Base-by-base conservation (phyloP, 1,140 invertebrate genomes). In the Hydropsyche tenuis region DNA sequence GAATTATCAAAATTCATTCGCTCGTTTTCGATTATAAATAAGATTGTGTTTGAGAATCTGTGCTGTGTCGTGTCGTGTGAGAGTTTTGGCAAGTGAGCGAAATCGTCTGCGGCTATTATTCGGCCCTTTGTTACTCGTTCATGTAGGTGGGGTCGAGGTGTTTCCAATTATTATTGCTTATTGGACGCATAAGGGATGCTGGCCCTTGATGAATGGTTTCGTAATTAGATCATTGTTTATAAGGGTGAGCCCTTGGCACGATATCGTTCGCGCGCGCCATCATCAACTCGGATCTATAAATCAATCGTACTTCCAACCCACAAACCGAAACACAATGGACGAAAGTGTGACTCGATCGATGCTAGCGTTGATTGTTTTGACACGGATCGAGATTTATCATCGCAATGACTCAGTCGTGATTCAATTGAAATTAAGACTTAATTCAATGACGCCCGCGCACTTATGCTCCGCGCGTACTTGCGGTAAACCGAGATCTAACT, bases 121-220 rank as follows among this genome's bases (percentile, higher is more conserved):
- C 56, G 51, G 45, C 66, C 70, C 71, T 73, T 77, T 77, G 75
- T 77, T 77, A 56, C 73, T 68, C 69, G 62, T 68, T 48, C 42
- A 74, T 30, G 69, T 53, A 76, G 75, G 72, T 72, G 68, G 75
- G 75, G 69, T 37, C 66, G 23, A 48, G 43, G 63, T 60, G 69
- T 73, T 70, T 70, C 68, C 68, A 73, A 73, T 73, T 73, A 73
- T 73, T 65, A 65, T 53, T 65, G 56, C 71, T 73, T 73, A 73
- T 73, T 73, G 71, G 63, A 42, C 60, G 60, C 48, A 64, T 73
- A 73, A 73, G 71, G 71, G 71, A 73, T 66, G 62, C 23, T 62
- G 69, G 71, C 45, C 62, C 46, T 14, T 73, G 71, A 73, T 60
- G 71, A 73, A 73, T 73, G 63, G 71, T 65, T 73, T 42, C 46